Conservation (phyloP, 2,113 vertebrate species). For the Hiodon tergisus region DNA sequence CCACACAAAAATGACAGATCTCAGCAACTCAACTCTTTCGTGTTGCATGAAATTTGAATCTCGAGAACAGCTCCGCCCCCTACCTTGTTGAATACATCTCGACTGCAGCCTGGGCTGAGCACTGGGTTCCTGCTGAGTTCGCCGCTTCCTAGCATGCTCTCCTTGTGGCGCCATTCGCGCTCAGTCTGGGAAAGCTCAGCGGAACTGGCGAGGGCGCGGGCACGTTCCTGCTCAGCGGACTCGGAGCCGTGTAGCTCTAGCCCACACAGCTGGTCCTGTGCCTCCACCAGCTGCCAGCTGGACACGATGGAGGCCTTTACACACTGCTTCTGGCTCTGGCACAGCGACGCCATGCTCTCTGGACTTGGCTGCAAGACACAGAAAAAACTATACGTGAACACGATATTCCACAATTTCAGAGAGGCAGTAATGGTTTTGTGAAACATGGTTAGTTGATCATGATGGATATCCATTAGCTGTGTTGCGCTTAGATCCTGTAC, state of each 20-base stretch:
- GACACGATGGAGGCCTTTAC: constrained; percentile 84
- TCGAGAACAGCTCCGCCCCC: neutral
- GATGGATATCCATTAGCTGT: neutral
- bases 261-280: constrained; percentile 86
- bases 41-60: too few relatives aligned
- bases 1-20: too few relatives aligned
- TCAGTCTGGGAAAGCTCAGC: constrained; percentile 77
- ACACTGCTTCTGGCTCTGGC: constrained; percentile 80
- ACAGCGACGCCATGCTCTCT: constrained; percentile 75
- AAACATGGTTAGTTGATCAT: neutral
- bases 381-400: neutral
- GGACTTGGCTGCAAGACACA: constrained; percentile 52
- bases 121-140: constrained; percentile 69
- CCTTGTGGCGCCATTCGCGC: constrained; percentile 91
- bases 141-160: constrained; percentile 74
- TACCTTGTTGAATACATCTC: constrained; percentile 95
- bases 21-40: too few relatives aligned
- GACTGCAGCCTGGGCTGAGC: constrained; percentile 68
- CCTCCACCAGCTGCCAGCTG: constrained; percentile 89
- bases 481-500: too few relatives aligned
- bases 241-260: constrained; percentile 89
- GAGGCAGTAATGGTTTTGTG: neutral
- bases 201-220: constrained; percentile 70
- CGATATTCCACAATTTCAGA: neutral
- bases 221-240: constrained; percentile 83